A percentile compares a stretch with the other conserved stretches of the same genome.
phyloP scores from a whole-genome alignment of 2,113 vertebrate genomes.

The Forbesichthys agassizii region DNA sequence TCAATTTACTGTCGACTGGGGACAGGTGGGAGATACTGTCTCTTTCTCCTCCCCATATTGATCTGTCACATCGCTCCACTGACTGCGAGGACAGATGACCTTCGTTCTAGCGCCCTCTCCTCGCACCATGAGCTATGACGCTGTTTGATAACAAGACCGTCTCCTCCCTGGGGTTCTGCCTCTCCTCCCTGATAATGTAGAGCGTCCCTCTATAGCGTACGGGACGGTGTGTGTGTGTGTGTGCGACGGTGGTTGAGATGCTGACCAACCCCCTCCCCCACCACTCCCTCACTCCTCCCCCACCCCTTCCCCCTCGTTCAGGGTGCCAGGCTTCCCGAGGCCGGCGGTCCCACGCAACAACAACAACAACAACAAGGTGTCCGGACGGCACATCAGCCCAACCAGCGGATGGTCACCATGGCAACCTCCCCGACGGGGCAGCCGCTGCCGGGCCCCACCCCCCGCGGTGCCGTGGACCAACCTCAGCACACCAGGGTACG shows the following conservation, averaged over 20 bases:
- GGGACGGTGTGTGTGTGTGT: too few species aligned
- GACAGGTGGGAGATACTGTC: slow-evolving; percentile 79
- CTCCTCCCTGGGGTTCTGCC: slow-evolving; percentile 50
- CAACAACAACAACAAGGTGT: slow-evolving; percentile 65
- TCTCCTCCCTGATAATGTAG: slow-evolving; percentile 20
- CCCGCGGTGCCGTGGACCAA: slow-evolving; percentile 79
- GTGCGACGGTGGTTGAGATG: too few species aligned
- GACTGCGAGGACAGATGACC: slow-evolving; percentile 66
- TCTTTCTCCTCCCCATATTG: slow-evolving; percentile 74
- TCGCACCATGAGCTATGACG: slow-evolving; percentile 67
- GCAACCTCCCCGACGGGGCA: slow-evolving; percentile 74
- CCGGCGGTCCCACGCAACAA: slow-evolving; percentile 66
- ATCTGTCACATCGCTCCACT: slow-evolving; percentile 88
- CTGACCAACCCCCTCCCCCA: neutral
- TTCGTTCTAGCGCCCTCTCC: slow-evolving; percentile 45
- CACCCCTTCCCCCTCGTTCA: slow-evolving; percentile 47
- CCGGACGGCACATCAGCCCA: slow-evolving; percentile 74
- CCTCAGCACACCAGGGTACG: slow-evolving; percentile 78
- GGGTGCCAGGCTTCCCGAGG: slow-evolving; percentile 80
- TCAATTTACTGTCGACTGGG: slow-evolving; percentile 90
- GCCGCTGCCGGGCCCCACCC: slow-evolving; percentile 66
- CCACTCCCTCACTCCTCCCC: slow-evolving; percentile 1
- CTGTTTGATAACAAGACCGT: slow-evolving; percentile 76
- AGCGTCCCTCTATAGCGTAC: too few species aligned
- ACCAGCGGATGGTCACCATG: slow-evolving; percentile 90